These are phyloP conservation scores for Apodemia zela DNA, from an alignment of 2,888 invertebrate genomes.

Conservation along the genomic window DNA sequence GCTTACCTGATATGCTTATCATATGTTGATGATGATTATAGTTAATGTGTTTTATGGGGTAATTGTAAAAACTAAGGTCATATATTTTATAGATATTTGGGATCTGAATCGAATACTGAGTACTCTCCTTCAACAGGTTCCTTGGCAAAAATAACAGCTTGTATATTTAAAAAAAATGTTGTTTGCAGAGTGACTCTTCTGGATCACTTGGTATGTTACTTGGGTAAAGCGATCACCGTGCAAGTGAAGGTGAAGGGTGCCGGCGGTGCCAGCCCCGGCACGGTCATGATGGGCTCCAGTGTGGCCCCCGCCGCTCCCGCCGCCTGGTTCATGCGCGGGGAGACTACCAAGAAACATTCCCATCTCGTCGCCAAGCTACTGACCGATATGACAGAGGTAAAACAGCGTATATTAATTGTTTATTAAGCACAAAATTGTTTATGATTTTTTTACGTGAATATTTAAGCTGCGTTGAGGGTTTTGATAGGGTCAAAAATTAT, in stretches of 20 bases:
- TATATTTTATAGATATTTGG: no score
- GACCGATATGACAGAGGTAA: constrained; percentile 95
- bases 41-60: no score
- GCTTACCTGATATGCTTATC: no score
- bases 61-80: no score
- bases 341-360: constrained; percentile 91
- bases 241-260: constrained; percentile 87
- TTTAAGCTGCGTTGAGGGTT: no score
- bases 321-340: constrained; percentile 94
- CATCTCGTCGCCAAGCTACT: constrained; percentile 93
- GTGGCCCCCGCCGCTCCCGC: constrained; percentile 51
- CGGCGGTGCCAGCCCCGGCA: constrained; percentile 55
- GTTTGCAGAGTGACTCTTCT: constrained; percentile 86
- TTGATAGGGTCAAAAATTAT: no score
- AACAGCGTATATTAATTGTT: constrained; percentile 30
- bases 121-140: no score
- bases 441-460: no score
- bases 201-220: constrained; percentile 93
- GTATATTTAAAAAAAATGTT: background rate
- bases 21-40: no score
- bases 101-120: no score
- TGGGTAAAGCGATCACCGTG: constrained; percentile 93
- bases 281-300: constrained; percentile 78
- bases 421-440: no score
- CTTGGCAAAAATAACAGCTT: no score